phyloP scores from a whole-genome alignment of 2,797 vertebrate species.

The Pelochelys cantorii region DNA sequence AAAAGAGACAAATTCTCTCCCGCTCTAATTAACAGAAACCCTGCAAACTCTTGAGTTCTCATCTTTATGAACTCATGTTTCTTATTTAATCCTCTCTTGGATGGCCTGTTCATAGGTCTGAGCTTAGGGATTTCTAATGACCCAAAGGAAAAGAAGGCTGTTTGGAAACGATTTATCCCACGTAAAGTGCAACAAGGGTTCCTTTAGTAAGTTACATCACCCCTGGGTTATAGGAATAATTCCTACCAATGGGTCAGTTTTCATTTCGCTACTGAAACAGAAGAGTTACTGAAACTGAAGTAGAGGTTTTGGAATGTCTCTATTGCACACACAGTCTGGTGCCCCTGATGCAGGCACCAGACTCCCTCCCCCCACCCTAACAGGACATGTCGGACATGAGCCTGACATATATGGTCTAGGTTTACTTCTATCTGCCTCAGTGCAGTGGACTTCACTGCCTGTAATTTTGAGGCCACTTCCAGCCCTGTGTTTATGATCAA shows the following conservation, averaged over 20 bases:
- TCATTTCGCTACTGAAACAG: background rate
- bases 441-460: no score
- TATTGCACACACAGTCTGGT: slow-evolving; percentile 19
- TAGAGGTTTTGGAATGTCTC: background rate
- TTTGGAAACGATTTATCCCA: background rate
- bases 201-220: background rate
- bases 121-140: background rate
- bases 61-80: background rate
- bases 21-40: background rate
- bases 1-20: background rate
- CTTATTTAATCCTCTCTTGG: background rate
- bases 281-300: background rate
- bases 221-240: background rate
- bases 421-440: no score
- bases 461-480: no score
- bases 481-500: no score
- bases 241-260: background rate
- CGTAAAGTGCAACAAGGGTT: background rate
- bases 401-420: no score
- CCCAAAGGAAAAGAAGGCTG: background rate
- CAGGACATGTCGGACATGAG: no score
- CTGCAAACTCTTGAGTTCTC: background rate
- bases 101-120: background rate
- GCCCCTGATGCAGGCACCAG: no score
- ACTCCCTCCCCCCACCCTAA: no score